A percentile compares a stretch with the other conserved stretches of the same genome.
These are phyloP conservation scores for Acromyrmex charruanus DNA, from an alignment of 1,140 invertebrate species.

Conservation along the genomic window DNA sequence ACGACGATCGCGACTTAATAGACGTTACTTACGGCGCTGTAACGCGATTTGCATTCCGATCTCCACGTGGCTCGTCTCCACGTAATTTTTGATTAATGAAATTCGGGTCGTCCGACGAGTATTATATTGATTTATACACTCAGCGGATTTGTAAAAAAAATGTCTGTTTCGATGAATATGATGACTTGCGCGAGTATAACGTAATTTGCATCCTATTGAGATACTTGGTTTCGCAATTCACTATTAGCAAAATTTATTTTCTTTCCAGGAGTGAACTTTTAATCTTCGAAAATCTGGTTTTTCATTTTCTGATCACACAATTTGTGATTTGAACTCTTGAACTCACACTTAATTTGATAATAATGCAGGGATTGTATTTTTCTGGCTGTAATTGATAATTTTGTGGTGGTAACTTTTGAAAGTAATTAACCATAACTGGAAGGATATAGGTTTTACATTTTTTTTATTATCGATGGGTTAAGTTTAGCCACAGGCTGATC, in stretches of 20 bases:
- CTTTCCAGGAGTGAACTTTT: background rate
- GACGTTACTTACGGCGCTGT: slow-evolving; percentile 42
- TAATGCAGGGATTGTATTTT: too few species aligned
- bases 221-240: background rate
- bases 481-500: too few species aligned
- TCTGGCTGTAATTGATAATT: too few species aligned
- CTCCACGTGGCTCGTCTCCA: background rate
- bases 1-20: slow-evolving; percentile 47
- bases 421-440: too few species aligned
- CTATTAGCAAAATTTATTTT: background rate
- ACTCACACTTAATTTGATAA: too few species aligned
- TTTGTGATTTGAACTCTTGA: too few species aligned
- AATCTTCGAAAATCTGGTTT: background rate
- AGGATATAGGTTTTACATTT: too few species aligned
- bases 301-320: too few species aligned
- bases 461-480: too few species aligned
- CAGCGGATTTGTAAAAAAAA: background rate
- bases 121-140: slow-evolving; percentile 52
- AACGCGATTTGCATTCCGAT: slow-evolving; percentile 50
- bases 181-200: slow-evolving; percentile 1
- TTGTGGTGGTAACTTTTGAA: too few species aligned
- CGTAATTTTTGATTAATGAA: slow-evolving; percentile 57
- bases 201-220: background rate
- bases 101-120: slow-evolving; percentile 6
- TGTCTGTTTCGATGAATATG: background rate